These are phyloP conservation scores for Magallana nippona DNA, from an alignment of 2,888 invertebrate species.

Conservation along the genomic window DNA sequence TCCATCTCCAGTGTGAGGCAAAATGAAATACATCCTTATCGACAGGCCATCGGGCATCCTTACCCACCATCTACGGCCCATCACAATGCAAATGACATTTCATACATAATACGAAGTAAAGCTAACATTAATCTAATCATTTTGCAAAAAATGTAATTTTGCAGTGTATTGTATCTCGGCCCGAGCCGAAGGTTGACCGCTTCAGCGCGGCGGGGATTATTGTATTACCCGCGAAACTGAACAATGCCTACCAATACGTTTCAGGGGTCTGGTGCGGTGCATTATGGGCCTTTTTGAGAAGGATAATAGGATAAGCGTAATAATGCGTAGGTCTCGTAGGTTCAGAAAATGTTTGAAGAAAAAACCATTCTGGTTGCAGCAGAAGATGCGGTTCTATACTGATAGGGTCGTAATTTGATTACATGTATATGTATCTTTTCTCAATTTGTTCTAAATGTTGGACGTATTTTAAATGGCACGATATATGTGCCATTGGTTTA, in stretches of 20 bases:
- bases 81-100: slow-evolving; percentile 10
- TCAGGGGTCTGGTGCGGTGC: not conserved
- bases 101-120: not conserved
- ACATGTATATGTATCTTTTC: too few species aligned
- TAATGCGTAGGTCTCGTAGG: too few species aligned
- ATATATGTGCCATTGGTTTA: too few species aligned
- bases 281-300: not conserved
- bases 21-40: not conserved
- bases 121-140: slow-evolving; percentile 21
- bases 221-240: not conserved
- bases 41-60: not conserved
- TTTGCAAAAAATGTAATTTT: slow-evolving; percentile 23
- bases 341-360: too few species aligned
- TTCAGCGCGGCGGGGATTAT: not conserved
- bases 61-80: not conserved
- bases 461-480: too few species aligned
- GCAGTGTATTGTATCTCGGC: slow-evolving; percentile 2
- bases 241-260: not conserved
- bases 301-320: too few species aligned
- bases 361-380: too few species aligned
- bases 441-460: too few species aligned
- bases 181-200: not conserved
- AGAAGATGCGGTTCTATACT: too few species aligned
- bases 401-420: too few species aligned
- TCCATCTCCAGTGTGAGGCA: not conserved